phyloP scores from a whole-genome alignment of 30 jellyfish, hydroid and myxozoan genomes.

The Pelagia noctiluca region DNA sequence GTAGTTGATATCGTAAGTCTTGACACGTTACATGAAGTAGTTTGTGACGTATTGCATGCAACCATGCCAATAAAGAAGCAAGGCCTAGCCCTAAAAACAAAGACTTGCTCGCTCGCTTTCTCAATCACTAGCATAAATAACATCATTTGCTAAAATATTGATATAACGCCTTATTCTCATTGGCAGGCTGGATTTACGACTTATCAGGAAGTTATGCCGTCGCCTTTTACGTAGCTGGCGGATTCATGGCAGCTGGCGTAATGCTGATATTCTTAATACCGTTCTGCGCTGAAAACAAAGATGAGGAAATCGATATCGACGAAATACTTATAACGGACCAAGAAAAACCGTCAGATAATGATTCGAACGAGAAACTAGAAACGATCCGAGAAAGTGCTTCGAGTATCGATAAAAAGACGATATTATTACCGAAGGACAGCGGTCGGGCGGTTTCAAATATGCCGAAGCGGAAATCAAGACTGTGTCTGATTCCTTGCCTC shows the following conservation, averaged over 20 bases:
- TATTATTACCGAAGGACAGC: neutral
- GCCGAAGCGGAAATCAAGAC: conserved; percentile 24
- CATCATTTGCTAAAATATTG: no score
- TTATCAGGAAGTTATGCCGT: conserved; percentile 78
- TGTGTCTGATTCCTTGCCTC: conserved; percentile 61
- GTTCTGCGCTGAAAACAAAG: conserved; percentile 45
- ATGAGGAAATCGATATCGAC: conserved; percentile 1
- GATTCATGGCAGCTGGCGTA: conserved; percentile 93
- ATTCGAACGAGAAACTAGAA: neutral
- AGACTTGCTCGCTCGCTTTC: no score
- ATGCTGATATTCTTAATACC: conserved; percentile 87
- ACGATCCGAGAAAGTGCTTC: neutral
- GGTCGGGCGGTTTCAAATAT: conserved; percentile 20
- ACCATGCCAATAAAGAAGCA: no score
- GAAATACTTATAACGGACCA: neutral
- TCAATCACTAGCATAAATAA: no score
- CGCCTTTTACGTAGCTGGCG: conserved; percentile 97
- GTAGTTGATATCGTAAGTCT: no score
- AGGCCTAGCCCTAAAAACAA: no score
- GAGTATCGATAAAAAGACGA: neutral
- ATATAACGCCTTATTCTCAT: neutral
- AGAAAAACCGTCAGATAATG: neutral
- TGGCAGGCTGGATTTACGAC: conserved; percentile 96
- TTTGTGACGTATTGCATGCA: no score
- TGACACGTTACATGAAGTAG: no score